Conservation (phyloP, 1,140 invertebrate genomes). For the Zaprionus tsacasi region DNA sequence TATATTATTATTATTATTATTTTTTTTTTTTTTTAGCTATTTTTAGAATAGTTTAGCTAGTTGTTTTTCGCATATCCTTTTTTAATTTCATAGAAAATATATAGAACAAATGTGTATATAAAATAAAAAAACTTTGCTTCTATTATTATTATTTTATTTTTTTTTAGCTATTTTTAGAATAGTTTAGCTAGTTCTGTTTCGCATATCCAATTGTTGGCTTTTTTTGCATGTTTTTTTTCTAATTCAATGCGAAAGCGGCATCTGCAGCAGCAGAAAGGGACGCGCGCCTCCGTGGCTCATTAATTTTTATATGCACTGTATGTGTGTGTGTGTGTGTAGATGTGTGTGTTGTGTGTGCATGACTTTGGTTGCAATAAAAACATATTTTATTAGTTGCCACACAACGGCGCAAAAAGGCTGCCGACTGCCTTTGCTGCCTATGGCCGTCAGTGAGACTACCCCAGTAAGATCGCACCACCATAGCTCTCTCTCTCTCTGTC, state of each 20-base stretch:
- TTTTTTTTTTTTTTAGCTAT: no score
- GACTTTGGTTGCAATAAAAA: conserved; percentile 73
- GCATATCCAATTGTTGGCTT: no score
- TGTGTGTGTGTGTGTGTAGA: conserved; percentile 44
- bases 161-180: no score
- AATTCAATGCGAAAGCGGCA: background rate
- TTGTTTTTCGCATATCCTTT: no score
- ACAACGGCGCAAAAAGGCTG: conserved; percentile 56
- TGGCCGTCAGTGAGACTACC: background rate
- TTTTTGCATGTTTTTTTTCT: no score
- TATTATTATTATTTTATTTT: no score
- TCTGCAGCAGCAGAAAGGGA: conserved; percentile 47
- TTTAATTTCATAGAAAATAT: no score
- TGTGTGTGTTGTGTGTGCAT: conserved; percentile 20
- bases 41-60: no score
- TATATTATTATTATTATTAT: no score
- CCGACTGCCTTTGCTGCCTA: conserved; percentile 14
- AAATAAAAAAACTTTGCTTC: no score
- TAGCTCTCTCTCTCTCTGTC: conserved; percentile 11
- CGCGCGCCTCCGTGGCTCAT: conserved; percentile 83
- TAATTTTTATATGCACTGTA: conserved; percentile 79
- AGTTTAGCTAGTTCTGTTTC: no score
- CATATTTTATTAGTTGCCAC: conserved; percentile 80
- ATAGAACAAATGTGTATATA: no score
- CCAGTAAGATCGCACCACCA: conserved; percentile 46